Percentiles rank a stretch among this genome's conserved stretches.
Evolutionary conservation across 2,888 invertebrate genomes (phyloP).

Genomic region (Hermodice carunculata): DNA sequence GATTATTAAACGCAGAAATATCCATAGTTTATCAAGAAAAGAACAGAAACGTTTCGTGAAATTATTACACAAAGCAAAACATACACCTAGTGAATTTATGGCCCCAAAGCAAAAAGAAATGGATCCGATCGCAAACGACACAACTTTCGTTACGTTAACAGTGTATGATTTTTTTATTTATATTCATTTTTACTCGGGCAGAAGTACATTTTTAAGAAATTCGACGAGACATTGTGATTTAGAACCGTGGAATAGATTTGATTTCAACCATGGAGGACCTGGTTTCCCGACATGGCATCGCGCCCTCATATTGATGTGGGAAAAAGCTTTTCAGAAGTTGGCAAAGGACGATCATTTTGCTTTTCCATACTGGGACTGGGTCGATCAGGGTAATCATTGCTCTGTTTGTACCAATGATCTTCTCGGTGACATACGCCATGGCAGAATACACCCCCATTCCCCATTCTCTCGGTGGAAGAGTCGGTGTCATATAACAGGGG

Average conservation of each 20-base stretch:
- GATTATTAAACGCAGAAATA: slow-evolving; percentile 10
- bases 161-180: slow-evolving; percentile 14
- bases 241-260: slow-evolving; percentile 1
- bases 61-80: slow-evolving; percentile 8
- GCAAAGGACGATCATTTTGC: slow-evolving; percentile 17
- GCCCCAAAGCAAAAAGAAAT: not conserved
- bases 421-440: slow-evolving; percentile 11
- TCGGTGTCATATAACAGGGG: slow-evolving; percentile 1
- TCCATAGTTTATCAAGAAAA: slow-evolving; percentile 1
- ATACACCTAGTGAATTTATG: slow-evolving; percentile 11
- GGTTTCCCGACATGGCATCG: slow-evolving; percentile 32
- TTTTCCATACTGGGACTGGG: slow-evolving; percentile 24
- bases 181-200: slow-evolving; percentile 18
- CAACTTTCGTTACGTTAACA: slow-evolving; percentile 1
- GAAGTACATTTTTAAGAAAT: slow-evolving; percentile 11
- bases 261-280: slow-evolving; percentile 25
- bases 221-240: not conserved
- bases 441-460: slow-evolving; percentile 3
- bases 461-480: slow-evolving; percentile 11
- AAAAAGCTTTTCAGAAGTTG: slow-evolving; percentile 17
- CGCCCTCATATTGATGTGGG: slow-evolving; percentile 20
- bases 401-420: slow-evolving; percentile 27
- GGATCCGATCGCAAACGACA: slow-evolving; percentile 8
- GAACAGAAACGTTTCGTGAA: slow-evolving; percentile 12
- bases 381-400: slow-evolving; percentile 12